A percentile compares a stretch with the other conserved stretches of the same genome.
Evolutionary conservation across 2,888 invertebrate genomes (phyloP).

Genomic region (Pterobdella sp.): DNA sequence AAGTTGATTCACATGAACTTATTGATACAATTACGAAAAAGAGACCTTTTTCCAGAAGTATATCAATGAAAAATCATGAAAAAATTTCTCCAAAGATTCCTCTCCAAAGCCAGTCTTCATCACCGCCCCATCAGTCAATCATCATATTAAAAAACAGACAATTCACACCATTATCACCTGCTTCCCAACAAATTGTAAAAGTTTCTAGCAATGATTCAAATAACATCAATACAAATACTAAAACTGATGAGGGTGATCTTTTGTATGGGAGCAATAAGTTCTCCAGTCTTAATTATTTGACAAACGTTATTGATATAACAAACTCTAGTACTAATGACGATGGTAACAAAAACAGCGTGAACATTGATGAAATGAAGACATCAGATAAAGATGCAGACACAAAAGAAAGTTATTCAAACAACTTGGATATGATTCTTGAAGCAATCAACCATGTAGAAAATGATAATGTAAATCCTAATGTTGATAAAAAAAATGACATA

Average conservation of each 20-base stretch:
- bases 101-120: too few relatives aligned
- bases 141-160: too few relatives aligned
- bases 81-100: too few relatives aligned
- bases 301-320: neutral
- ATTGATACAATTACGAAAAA: too few relatives aligned
- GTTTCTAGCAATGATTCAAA: neutral
- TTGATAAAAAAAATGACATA: neutral
- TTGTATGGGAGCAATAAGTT: neutral
- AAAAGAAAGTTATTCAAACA: neutral
- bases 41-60: too few relatives aligned
- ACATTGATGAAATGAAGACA: neutral
- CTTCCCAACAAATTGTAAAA: too few relatives aligned
- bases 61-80: too few relatives aligned
- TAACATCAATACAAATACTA: neutral
- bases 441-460: conserved; percentile 4
- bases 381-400: neutral
- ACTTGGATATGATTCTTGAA: neutral
- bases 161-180: too few relatives aligned
- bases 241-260: neutral
- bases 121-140: too few relatives aligned
- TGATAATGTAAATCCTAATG: neutral
- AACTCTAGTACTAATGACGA: neutral
- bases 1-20: too few relatives aligned
- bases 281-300: neutral
- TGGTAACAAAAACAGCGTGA: neutral